Evolutionary conservation across 2,888 invertebrate species (phyloP).

Genomic region (Macrosiphum euphorbiae): DNA sequence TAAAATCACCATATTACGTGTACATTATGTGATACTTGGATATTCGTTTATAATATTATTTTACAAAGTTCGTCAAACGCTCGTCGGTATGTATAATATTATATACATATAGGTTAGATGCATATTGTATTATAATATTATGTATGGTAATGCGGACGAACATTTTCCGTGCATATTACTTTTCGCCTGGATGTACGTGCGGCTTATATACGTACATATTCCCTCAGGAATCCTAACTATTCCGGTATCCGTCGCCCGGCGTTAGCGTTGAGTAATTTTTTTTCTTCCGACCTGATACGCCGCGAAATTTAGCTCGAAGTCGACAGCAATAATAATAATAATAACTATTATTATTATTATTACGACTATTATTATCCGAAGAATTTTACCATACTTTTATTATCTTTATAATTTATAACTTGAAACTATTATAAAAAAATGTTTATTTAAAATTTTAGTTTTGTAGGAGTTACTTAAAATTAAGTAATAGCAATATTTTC

Average conservation of each 20-base stretch:
- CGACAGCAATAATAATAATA: neutral
- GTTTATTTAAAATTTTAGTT: neutral
- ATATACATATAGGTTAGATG: neutral
- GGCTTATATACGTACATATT: neutral
- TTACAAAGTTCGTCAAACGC: neutral
- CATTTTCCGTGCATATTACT: conserved; percentile 33
- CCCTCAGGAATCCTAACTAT: conserved; percentile 33
- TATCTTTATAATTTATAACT: neutral
- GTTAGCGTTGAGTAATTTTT: conserved; percentile 9
- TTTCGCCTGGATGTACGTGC: neutral
- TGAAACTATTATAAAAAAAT: neutral
- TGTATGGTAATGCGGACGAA: conserved; percentile 18
- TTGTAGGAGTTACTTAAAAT: neutral
- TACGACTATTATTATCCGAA: neutral
- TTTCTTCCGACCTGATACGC: neutral
- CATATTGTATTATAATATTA: neutral
- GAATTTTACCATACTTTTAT: neutral
- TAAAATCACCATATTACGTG: neutral
- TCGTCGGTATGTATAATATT: neutral
- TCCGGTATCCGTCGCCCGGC: neutral
- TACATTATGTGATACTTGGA: neutral
- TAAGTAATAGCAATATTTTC: neutral
- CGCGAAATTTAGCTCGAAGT: conserved; percentile 1
- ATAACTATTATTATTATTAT: neutral
- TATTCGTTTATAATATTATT: neutral